phyloP scores from a whole-genome alignment of 2,888 invertebrate genomes.

The Pseudanteris insignis region DNA sequence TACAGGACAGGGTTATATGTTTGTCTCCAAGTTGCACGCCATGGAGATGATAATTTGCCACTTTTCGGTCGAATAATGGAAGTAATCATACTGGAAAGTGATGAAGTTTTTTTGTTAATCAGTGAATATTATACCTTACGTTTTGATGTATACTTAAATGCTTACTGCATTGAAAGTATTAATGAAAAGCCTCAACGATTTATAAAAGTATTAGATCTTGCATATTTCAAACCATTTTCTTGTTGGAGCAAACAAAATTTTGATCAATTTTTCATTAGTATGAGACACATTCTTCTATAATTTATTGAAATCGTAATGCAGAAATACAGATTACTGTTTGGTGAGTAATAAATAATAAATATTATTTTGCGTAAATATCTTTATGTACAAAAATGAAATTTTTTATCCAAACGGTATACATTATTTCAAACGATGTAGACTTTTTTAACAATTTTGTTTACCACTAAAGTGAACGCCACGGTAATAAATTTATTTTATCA shows the following conservation, averaged over 20 bases:
- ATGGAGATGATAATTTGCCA: conserved; percentile 21
- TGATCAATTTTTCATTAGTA: conserved; percentile 33
- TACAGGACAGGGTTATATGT: conserved; percentile 8
- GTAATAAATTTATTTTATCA: too few species aligned
- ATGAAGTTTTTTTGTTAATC: conserved; percentile 13
- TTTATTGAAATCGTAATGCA: neutral
- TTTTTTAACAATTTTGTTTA: too few species aligned
- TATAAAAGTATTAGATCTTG: conserved; percentile 5
- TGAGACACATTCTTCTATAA: conserved; percentile 38
- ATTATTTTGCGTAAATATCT: neutral
- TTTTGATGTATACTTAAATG: conserved; percentile 24
- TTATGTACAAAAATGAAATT: too few species aligned
- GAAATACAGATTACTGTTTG: too few species aligned
- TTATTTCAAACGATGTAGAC: too few species aligned
- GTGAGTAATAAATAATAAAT: neutral
- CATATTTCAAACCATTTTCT: conserved; percentile 35
- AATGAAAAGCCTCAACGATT: too few species aligned
- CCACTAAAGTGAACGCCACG: too few species aligned
- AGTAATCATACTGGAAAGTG: conserved; percentile 14
- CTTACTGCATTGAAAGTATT: conserved; percentile 13
- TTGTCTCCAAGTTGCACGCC: conserved; percentile 5
- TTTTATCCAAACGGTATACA: too few species aligned
- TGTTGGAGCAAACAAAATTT: conserved; percentile 30
- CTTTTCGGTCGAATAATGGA: conserved; percentile 28
- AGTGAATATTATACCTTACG: conserved; percentile 9